Evolutionary conservation across 1,140 invertebrate genomes (phyloP).

Genomic region (Calliphora vicina): DNA sequence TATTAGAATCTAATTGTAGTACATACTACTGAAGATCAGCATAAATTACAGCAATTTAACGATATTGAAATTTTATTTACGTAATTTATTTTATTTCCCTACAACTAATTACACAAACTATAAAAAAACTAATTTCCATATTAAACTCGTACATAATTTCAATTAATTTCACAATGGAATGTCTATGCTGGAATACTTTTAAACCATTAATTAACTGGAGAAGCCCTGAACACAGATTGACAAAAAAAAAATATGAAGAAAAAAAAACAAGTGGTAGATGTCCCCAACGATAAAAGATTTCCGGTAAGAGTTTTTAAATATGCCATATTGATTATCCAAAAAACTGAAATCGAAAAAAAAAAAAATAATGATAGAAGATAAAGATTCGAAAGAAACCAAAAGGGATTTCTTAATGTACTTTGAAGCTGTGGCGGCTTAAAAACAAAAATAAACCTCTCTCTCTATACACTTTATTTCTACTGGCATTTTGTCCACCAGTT

Average conservation of each 20-base stretch:
- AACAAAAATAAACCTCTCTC: background rate
- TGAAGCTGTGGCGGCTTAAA: background rate
- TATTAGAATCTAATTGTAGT: no score
- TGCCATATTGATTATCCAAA: constrained; percentile 5
- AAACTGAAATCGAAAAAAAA: background rate
- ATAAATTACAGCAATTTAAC: no score
- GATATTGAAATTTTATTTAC: no score
- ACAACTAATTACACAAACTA: background rate
- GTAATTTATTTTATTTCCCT: no score
- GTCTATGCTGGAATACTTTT: background rate
- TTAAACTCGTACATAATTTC: background rate
- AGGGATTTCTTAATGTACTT: background rate
- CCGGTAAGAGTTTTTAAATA: background rate
- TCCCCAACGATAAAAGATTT: constrained; percentile 3
- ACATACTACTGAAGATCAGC: no score
- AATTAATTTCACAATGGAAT: background rate
- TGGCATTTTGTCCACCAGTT: background rate
- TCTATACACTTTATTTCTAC: background rate
- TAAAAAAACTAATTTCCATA: background rate
- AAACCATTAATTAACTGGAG: background rate
- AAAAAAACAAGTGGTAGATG: background rate
- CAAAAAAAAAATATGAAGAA: background rate
- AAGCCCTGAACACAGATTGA: background rate
- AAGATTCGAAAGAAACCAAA: background rate
- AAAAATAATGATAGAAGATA: background rate